Conservation (phyloP, 2,797 vertebrate genomes). For the Acanthornis magna region DNA sequence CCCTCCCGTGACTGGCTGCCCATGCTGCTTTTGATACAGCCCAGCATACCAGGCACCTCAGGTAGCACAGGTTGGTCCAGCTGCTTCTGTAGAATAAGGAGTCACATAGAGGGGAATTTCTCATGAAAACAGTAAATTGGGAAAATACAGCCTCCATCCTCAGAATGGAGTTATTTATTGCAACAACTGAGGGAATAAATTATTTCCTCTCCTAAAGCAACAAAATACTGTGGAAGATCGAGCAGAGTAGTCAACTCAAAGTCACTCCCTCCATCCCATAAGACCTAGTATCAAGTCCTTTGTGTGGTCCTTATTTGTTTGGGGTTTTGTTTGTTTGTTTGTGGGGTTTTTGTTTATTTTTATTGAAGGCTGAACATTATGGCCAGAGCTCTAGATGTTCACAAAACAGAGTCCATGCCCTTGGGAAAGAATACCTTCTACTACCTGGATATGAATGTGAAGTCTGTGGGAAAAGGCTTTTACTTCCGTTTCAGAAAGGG, state of each 20-base stretch:
- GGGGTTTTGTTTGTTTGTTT: neutral
- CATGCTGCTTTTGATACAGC: neutral
- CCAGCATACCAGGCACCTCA: neutral
- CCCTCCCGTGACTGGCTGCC: accelerated
- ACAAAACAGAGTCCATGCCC: neutral
- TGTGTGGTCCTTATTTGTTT: neutral
- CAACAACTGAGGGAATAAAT: neutral
- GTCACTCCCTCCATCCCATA: neutral
- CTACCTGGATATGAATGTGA: neutral
- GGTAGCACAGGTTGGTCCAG: neutral
- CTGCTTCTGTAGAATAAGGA: neutral
- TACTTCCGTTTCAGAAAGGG: neutral
- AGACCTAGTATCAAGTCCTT: neutral
- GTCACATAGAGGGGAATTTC: neutral
- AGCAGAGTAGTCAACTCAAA: neutral
- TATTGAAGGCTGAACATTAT: neutral
- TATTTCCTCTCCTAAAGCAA: neutral
- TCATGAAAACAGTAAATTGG: neutral
- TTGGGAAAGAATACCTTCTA: neutral
- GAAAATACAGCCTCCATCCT: neutral
- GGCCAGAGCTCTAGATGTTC: neutral
- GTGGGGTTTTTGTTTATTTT: neutral
- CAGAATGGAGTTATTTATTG: neutral
- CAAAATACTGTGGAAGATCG: neutral
- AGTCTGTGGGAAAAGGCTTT: neutral